These are phyloP conservation scores for Gila robusta DNA, from an alignment of 2,797 vertebrate species.

Conservation along the genomic window DNA sequence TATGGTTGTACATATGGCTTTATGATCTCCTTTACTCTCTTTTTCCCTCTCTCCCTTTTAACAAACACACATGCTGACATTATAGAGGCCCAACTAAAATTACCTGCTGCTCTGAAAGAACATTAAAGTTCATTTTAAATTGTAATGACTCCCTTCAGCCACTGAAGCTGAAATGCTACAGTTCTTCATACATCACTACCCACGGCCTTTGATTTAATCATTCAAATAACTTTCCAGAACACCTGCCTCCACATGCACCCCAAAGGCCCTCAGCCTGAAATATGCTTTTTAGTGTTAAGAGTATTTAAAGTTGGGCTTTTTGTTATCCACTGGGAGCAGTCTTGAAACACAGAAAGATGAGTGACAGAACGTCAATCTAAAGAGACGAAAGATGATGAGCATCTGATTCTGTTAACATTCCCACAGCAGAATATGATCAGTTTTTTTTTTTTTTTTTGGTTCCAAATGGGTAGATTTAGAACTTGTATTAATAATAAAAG, in stretches of 20 bases:
- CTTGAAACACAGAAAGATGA: neutral
- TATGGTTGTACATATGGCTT: conserved; percentile 2
- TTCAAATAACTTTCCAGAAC: conserved; percentile 73
- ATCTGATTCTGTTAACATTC: conserved; percentile 3
- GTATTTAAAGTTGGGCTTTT: conserved; percentile 21
- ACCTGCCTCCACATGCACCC: conserved; percentile 64
- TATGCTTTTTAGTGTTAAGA: conserved; percentile 29
- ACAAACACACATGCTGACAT: conserved; percentile 40
- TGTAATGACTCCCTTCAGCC: conserved; percentile 83
- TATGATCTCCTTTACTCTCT: neutral
- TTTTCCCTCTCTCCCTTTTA: conserved; percentile 41
- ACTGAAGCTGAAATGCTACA: conserved; percentile 76
- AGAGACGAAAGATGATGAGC: neutral
- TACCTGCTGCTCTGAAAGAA: conserved; percentile 76
- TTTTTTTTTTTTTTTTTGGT: neutral
- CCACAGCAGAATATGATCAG: neutral
- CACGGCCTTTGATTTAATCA: conserved; percentile 70
- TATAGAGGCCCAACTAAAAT: conserved; percentile 66
- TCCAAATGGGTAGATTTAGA: neutral
- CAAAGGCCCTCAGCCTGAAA: conserved; percentile 61
- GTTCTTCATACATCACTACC: conserved; percentile 67
- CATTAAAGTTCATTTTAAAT: conserved; percentile 80
- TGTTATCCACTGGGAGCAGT: conserved; percentile 5
- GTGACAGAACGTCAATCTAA: neutral
- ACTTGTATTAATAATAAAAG: neutral